Evolutionary conservation across 2,113 vertebrate genomes (phyloP), one percentile per base, ranked within the genome.

Genomic region (Forbesichthys agassizii): DNA sequence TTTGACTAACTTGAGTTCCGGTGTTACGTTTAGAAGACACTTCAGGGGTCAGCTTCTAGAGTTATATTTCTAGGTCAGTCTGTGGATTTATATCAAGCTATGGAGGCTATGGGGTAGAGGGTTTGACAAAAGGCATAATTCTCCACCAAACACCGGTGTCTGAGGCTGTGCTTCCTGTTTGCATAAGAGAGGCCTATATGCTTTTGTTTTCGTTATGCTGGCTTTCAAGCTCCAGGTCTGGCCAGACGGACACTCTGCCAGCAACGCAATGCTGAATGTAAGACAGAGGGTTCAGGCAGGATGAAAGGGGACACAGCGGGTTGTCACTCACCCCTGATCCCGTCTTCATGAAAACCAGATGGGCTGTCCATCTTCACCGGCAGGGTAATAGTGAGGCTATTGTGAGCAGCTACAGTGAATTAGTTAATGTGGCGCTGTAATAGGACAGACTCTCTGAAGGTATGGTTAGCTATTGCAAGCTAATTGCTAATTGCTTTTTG

Each of bases 341-440:
- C 33, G n/a, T 6, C 56, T 78, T 86, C 75, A 91, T 88, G 64
- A 78, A 83, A 91, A 84, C 83, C 90, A 87, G 78, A 92, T 89
- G 90, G 69, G 84, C 61, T 58, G 75, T 82, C 72, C 73, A 69
- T 81, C 71, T 69, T 78, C 73, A 68, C 42, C 64, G 60, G 73
- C 68, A 79, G 46, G 64, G 55, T 61, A 48, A 53, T 0, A 20
- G 33, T n/a, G 48, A 46, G 58, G 11, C 11, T 12, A 12, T 36
- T 33, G 7, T 63, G 42, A 7, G 13, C 10, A n/a, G 20, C 11
- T 54, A 66, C 33, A n/a, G 49, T 68, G 77, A 85, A 55, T 77
- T 74, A 80, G 73, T 59, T 48, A 57, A 56, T 54, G 36, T 64
- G 48, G 72, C 54, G 71, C 79, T 66, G 66, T 70, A 75, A 83